Evolutionary conservation across 35 echinoderm and acorn worm species (phyloP).

Genomic region (Stichopus chloronotus): DNA sequence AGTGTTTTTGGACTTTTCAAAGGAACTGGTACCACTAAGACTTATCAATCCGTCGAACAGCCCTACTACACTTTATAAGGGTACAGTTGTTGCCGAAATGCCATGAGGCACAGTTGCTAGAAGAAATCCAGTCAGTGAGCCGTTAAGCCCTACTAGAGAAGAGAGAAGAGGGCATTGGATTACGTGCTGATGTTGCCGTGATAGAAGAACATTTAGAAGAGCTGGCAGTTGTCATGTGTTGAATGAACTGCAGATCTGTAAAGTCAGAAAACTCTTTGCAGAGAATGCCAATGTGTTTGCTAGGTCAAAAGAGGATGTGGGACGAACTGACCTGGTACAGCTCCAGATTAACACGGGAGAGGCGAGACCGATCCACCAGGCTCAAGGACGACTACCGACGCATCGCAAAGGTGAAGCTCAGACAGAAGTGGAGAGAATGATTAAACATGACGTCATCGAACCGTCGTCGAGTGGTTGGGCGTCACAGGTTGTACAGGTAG

Average conservation of each 20-base stretch:
- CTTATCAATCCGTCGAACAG: constrained; percentile 1
- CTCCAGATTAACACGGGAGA: constrained; percentile 57
- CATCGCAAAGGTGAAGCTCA: constrained; percentile 41
- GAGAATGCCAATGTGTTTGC: constrained; percentile 56
- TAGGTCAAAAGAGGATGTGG: constrained; percentile 12
- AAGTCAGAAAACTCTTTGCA: constrained; percentile 12
- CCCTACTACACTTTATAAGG: constrained; percentile 24
- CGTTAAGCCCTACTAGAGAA: neutral
- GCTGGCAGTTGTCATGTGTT: neutral
- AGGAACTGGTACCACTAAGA: neutral
- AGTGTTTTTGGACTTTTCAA: neutral
- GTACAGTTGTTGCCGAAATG: neutral
- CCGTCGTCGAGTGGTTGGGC: no score
- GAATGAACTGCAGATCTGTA: neutral
- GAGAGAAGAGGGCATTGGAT: neutral
- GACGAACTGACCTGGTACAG: constrained; percentile 49
- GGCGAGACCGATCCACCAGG: constrained; percentile 18
- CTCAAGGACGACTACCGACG: constrained; percentile 53
- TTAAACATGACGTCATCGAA: no score
- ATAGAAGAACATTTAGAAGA: constrained; percentile 39
- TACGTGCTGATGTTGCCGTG: no score
- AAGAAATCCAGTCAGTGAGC: neutral
- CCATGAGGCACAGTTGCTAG: neutral
- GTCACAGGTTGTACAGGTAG: no score
- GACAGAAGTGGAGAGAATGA: constrained; percentile 51